Evolutionary conservation across 2,888 invertebrate genomes (phyloP).

Genomic region (Ctenicera cuprea): DNA sequence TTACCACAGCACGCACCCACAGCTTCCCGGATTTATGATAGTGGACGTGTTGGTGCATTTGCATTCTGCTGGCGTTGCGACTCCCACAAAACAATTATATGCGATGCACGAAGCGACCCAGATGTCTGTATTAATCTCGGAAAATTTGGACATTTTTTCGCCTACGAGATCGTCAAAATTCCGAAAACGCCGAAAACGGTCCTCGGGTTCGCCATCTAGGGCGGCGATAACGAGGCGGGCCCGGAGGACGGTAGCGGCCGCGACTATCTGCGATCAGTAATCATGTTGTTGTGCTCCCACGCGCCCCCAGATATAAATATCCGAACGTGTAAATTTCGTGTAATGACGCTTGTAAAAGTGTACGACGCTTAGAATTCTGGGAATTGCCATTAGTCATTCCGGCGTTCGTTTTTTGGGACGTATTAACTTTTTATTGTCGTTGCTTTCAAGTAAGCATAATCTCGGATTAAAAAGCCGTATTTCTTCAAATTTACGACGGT

Average conservation of each 20-base stretch:
- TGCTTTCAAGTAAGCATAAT: constrained; percentile 35
- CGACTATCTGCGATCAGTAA: constrained; percentile 51
- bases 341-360: constrained; percentile 61
- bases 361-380: constrained; percentile 53
- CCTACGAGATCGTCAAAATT: constrained; percentile 45
- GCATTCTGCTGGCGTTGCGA: constrained; percentile 39
- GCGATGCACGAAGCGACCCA: constrained; percentile 30
- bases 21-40: constrained; percentile 43
- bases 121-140: constrained; percentile 45
- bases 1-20: constrained; percentile 14
- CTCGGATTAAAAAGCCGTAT: constrained; percentile 41
- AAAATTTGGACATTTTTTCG: constrained; percentile 33
- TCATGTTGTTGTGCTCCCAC: constrained; percentile 57
- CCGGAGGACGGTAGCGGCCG: constrained; percentile 43
- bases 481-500: constrained; percentile 33
- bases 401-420: constrained; percentile 6
- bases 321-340: constrained; percentile 61
- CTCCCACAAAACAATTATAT: constrained; percentile 42
- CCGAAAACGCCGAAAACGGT: constrained; percentile 30
- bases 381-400: constrained; percentile 45
- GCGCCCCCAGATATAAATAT: constrained; percentile 60
- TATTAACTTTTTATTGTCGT: constrained; percentile 33
- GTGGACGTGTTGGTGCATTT: constrained; percentile 29
- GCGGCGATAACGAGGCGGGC: constrained; percentile 46
- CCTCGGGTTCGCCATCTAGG: constrained; percentile 38